Base-by-base conservation (phyloP, 2,888 invertebrate species). In the Brachylomia viminalis region DNA sequence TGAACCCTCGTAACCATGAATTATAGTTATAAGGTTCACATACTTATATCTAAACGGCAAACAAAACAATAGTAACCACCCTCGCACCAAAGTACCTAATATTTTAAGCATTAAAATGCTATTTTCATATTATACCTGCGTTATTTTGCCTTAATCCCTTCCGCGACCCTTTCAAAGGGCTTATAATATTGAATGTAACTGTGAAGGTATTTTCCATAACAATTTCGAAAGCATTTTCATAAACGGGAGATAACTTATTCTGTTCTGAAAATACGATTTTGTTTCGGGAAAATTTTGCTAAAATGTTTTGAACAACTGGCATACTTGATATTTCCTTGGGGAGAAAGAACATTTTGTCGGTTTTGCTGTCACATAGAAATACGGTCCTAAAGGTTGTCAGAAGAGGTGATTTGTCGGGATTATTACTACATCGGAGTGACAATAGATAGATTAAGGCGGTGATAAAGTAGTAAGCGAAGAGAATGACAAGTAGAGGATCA, bases 401-500 rank as follows among this genome's bases (percentile, higher is more conserved):
- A 69, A 38, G 15, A 74, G 73, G 65, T 79, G 72, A 80, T 83
- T 74, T 75, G 64, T 76, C 61, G 71, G 66, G 83, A 83, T 81
- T 66, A 83, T 81, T 66, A 68, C 75, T 67, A 68, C 78, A 78
- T 73, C 72, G 58, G 74, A 75, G 84, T 86, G 70, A 86, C 82
- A 80, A 79, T 81, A 79, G 72, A 77, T 82, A 83, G 84, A 88
- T 87, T 83, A 87, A 67, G 79, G 76, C 70, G 76, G 71, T 81
- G 86, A 87, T 85, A 86, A 82, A 88, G 82, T 83, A 80, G 84
- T 68, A 69, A 79, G 77, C 75, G 80, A 69, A 79, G 74, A 81
- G 84, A 86, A 89, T 84, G 83, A 83, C 75, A 87, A 87, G 84
- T 86, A 86, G 83, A 75, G 83, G 86, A 82, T 86, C 80, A 86